A percentile compares a stretch with the other conserved stretches of the same genome.
phyloP scores from a whole-genome alignment of 1,140 invertebrate species.

The Lordiphosa stackelbergi region DNA sequence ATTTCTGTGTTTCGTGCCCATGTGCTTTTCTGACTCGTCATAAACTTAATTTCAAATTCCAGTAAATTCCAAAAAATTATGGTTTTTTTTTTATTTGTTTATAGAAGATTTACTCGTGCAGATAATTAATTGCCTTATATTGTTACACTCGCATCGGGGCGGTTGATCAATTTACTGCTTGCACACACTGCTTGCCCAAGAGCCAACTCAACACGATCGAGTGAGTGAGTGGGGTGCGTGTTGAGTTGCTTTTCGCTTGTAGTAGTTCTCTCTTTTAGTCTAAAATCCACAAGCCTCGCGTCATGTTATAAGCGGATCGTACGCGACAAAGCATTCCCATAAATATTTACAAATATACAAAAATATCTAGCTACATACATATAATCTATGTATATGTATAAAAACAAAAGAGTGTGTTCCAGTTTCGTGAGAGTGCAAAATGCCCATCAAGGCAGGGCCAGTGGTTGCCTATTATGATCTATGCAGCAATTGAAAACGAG shows the following conservation, averaged over 20 bases:
- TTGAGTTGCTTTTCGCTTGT: too few species aligned
- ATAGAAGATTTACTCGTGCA: constrained; percentile 33
- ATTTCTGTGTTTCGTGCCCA: not conserved
- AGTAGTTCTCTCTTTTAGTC: constrained; percentile 24
- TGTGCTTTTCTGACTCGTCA: too few species aligned
- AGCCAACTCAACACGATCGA: constrained; percentile 8
- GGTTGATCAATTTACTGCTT: constrained; percentile 9
- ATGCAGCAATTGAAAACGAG: constrained; percentile 35
- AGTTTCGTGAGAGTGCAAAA: constrained; percentile 5
- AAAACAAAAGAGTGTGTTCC: constrained; percentile 14
- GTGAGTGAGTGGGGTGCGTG: not conserved
- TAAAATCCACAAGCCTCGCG: constrained; percentile 35
- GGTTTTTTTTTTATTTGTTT: constrained; percentile 27
- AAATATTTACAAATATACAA: constrained; percentile 7
- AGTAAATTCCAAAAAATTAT: constrained; percentile 13
- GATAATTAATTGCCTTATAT: constrained; percentile 35
- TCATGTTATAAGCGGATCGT: constrained; percentile 18
- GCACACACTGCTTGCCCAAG: not conserved
- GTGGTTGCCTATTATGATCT: constrained; percentile 21
- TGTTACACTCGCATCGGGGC: constrained; percentile 14
- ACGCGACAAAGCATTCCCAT: not conserved
- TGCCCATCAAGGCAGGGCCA: not conserved
- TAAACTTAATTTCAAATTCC: constrained; percentile 29
- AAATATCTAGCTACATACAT: not conserved
- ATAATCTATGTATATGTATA: constrained; percentile 11